Base-by-base conservation (phyloP, 2,113 vertebrate species). In the Apus apus region DNA sequence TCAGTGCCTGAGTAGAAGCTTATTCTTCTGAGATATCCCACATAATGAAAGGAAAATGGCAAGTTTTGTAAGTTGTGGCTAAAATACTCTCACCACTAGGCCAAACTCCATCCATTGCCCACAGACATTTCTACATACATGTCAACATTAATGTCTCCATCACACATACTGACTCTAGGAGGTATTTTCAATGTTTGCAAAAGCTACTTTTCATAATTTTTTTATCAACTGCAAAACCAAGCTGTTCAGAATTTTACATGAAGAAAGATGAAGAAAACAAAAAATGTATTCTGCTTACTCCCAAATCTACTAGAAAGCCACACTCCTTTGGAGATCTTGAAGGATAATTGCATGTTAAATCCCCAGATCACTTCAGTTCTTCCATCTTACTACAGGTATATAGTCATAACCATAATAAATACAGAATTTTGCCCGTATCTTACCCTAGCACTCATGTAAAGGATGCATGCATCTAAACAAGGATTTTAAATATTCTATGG, bases 1-100 rank as follows among this genome's bases (percentile, higher is more conserved):
- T 36, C 0, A 0, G 17, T 13, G 4, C 11, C 40, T 53, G 36
- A 76, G 23, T 8, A 62, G 40, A 58, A 71, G 8, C 18, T 83
- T 61, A 43, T 38, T 76, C 34, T 75, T 60, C 65, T 43, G n/a
- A 94, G 46, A 87, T 58, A 76, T 18, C 48, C 50, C 38, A 78
- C 46, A 68, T 4, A 38, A 8, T 15, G 6, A 90, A 85, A 92
- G 30, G 20, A 87, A 87, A 87, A 85, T 27, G 29, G 9, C 34
- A 34, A 15, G 27, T 72, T 78, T 56, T 67, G 38, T 65, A 88
- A 8, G 40, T 26, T 12, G 9, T 54, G 45, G 46, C 73, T 84
- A 40, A 94, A 93, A 66, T 27, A 50, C 5, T 61, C 46, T 65
- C 53, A 46, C 15, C 77, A 81, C 34, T 29, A 72, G 20, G 54